Evolutionary conservation across 2,888 invertebrate species (phyloP), one percentile per base, ranked within the genome.

Genomic region (Drosophila robusta): DNA sequence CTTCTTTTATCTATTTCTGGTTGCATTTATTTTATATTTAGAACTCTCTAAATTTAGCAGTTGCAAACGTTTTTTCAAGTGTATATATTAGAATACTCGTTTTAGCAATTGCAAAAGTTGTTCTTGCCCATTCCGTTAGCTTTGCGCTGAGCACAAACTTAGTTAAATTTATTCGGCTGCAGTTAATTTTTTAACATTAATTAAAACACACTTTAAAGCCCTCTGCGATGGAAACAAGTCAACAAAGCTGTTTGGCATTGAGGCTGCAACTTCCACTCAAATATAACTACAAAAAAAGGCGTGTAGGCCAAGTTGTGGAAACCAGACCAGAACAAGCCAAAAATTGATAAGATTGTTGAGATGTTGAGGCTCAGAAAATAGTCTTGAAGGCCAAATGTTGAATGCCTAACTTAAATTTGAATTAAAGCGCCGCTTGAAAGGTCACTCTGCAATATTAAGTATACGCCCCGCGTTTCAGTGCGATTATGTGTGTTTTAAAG

Each of bases 171-270:
- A 16, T 52, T 47, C n/a, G 9, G 39, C 49, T 41, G 26, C 52
- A 63, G 56, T 49, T 50, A 6, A 12, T 45, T 18, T 18, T 41
- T 55, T 3, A 42, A 49, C 18, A 58, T 44, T 39, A 39, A 71
- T 42, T 14, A 26, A 44, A 55, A 34, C n/a, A 12, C 22, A 44
- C n/a, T 11, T 26, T 8, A 32, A 51, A 55, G 8, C 47, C 34
- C 18, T 64, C 39, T 26, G 6, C 16, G 12, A 38, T 18, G 45
- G 29, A 52, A 66, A 74, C 73, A 44, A 52, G 68, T 67, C 36
- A n/a, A 18, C 32, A 45, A 60, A 78, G 81, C 36, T 36, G 68
- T 60, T 80, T 82, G 89, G 56, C 86, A 89, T 83, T 83, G 88
- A 66, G 22, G 7, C 42, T 45, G 60, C 50, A 45, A 58, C 82